Evolutionary conservation across 2,797 vertebrate genomes (phyloP), one percentile per base, ranked within the genome.

Genomic region (Acrossocheilus fasciatus): DNA sequence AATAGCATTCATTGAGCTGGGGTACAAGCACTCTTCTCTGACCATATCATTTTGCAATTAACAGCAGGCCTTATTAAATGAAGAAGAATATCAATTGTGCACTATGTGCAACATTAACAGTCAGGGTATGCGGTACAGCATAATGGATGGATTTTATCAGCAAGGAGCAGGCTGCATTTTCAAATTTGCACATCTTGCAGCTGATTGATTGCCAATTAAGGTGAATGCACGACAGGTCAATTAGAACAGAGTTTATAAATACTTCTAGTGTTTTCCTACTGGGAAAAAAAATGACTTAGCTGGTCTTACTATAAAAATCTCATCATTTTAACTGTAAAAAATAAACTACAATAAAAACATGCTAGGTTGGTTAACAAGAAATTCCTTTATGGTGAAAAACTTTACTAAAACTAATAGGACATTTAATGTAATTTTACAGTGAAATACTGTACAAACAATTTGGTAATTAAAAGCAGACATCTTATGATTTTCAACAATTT

Each of bases 41-140:
- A 66, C 47, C 64, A 69, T 4, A 39, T 70, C 6, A 47, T 81
- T 68, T 81, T 50, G 50, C 26, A 81, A 70, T 82, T 82, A 39
- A 70, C 47, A 50, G 12, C 80, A 69, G 17, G 47, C 12, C 4
- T 54, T n/a, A 54, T 54, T 18, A 45, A 36, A 23, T 20, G 0
- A 50, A 68, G 26, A 30, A 45, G 23, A 78, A 18, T 50, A 36
- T 68, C 3, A 45, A 0, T 23, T 0, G 0, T 70, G 30, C 26
- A 36, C 45, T n/a, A 8, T 69, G 45, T 47, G n/a, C 4, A 6
- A 34, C 59, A 50, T 81, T 69, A 34, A 50, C 30, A 52, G 20
- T 41, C 18, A 47, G 59, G 47, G 15, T 23, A 70, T 50, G 79
- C 0, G 2, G 62, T 50, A 34, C 17, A 50, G 34, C 12, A 1